phyloP scores from a whole-genome alignment of 2,113 vertebrate genomes.

The Haemorhous mexicanus region DNA sequence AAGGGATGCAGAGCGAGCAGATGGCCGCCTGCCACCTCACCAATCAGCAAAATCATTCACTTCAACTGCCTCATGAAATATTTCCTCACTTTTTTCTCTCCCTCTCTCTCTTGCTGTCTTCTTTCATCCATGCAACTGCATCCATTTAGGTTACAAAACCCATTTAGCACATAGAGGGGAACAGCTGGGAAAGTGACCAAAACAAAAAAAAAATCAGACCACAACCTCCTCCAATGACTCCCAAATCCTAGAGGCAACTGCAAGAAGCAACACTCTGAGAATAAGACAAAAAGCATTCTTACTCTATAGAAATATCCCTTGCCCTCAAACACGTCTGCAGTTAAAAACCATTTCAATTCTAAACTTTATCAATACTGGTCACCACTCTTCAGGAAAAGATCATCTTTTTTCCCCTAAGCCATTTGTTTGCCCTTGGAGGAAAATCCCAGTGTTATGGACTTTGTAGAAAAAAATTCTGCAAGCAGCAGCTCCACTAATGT shows the following conservation, averaged over 20 bases:
- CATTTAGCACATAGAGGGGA: background rate
- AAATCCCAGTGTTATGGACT: background rate
- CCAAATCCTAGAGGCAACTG: background rate
- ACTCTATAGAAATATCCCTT: background rate
- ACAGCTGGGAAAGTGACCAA: background rate
- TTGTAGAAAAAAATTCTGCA: background rate
- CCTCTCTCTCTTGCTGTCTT: background rate
- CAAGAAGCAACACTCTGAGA: background rate
- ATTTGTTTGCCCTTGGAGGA: background rate
- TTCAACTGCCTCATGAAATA: background rate
- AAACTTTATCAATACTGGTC: background rate
- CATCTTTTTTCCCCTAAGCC: background rate
- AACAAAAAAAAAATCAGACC: background rate
- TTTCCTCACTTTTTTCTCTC: background rate
- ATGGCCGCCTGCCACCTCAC: conserved; percentile 1
- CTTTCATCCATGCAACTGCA: background rate
- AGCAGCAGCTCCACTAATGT: background rate
- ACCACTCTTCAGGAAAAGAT: background rate
- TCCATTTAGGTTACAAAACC: background rate
- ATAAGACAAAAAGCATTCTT: background rate
- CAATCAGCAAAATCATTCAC: background rate
- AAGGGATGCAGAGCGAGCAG: background rate
- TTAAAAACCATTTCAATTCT: background rate
- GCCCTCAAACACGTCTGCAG: background rate
- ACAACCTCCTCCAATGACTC: background rate